Conservation (phyloP, 2,797 vertebrate species). For the Clamator glandarius region DNA sequence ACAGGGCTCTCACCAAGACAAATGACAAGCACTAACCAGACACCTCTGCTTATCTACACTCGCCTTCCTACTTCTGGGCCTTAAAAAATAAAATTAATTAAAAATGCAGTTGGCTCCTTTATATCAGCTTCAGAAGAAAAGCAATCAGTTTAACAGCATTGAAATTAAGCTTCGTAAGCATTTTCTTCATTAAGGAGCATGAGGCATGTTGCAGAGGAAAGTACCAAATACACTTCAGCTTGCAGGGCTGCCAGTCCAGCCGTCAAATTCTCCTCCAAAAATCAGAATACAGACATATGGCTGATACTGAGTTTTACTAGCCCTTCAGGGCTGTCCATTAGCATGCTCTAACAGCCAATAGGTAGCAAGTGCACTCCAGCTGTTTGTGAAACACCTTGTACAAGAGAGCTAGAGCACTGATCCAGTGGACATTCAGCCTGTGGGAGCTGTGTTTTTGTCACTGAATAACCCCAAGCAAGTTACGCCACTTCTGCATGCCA, state of each 20-base stretch:
- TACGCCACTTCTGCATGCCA: background rate
- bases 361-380: background rate
- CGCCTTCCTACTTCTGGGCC: background rate
- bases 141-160: background rate
- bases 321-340: background rate
- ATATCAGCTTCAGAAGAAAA: background rate
- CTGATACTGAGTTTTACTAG: background rate
- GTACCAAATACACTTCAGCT: background rate
- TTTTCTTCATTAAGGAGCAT: background rate
- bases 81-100: background rate
- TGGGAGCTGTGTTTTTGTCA: background rate
- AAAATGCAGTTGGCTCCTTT: fast-evolving
- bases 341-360: background rate
- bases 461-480: background rate
- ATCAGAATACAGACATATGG: background rate
- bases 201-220: background rate
- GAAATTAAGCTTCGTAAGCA: background rate
- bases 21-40: background rate
- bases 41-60: background rate
- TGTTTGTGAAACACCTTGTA: background rate
- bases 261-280: background rate
- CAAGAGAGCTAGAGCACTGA: background rate
- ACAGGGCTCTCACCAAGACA: background rate
- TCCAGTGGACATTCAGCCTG: fast-evolving
- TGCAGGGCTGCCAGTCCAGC: background rate